phyloP scores from a whole-genome alignment of 2,888 invertebrate genomes.

The Thelaira solivaga region DNA sequence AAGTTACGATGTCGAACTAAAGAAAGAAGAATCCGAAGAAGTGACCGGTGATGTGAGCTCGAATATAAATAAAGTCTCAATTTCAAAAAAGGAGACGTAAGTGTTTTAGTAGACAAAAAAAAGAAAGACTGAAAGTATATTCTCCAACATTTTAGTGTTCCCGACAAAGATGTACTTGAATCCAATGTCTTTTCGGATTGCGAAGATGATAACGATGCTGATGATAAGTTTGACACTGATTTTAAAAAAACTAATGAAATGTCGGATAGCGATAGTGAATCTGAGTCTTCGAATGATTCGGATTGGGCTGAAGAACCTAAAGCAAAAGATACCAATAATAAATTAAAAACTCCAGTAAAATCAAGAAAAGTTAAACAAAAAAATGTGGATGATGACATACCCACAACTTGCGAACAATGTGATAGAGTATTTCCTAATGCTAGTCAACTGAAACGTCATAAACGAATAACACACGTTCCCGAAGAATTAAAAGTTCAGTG shows the following conservation, averaged over 20 bases:
- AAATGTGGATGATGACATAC: slow-evolving; percentile 72
- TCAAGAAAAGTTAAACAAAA: slow-evolving; percentile 43
- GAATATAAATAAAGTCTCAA: background rate
- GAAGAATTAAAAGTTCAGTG: slow-evolving; percentile 79
- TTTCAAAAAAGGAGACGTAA: slow-evolving; percentile 2
- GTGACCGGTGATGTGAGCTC: background rate
- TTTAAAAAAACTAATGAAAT: slow-evolving; percentile 19
- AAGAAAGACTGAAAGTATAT: background rate
- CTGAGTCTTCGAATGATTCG: slow-evolving; percentile 41
- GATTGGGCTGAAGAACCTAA: slow-evolving; percentile 32
- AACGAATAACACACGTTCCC: slow-evolving; percentile 79
- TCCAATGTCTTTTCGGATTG: slow-evolving; percentile 13
- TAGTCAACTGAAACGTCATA: slow-evolving; percentile 82
- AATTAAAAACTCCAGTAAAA: slow-evolving; percentile 24
- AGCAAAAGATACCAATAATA: slow-evolving; percentile 9
- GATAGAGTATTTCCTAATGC: slow-evolving; percentile 82
- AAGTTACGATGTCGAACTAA: slow-evolving; percentile 21
- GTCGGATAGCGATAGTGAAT: slow-evolving; percentile 32
- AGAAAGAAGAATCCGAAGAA: slow-evolving; percentile 38
- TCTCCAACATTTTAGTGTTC: background rate
- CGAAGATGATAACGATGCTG: slow-evolving; percentile 20
- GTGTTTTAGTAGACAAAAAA: background rate
- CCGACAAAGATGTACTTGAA: slow-evolving; percentile 26
- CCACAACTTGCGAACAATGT: slow-evolving; percentile 79
- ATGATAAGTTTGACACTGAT: slow-evolving; percentile 35